Percentiles rank a stretch among this genome's conserved stretches.
Conservation (phyloP, 2,888 invertebrate genomes). For the Nymphalis c-album region DNA sequence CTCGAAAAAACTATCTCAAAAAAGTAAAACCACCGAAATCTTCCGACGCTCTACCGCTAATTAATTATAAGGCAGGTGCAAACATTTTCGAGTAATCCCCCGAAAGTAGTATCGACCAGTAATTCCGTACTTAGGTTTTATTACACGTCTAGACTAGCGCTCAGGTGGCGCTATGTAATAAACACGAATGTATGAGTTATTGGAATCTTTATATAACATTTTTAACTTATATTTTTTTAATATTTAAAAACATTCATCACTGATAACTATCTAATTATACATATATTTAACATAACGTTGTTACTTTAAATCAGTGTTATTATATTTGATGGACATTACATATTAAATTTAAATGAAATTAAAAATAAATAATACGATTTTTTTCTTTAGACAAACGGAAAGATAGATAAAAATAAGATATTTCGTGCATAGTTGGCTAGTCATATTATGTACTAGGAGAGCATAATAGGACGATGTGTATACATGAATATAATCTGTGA, state of each 20-base stretch:
- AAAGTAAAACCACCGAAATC: conserved; percentile 4
- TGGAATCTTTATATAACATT: conserved; percentile 10
- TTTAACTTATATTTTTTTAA: neutral
- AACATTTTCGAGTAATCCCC: conserved; percentile 12
- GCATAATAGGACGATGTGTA: too few relatives aligned
- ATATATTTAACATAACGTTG: too few relatives aligned
- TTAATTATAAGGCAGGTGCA: conserved; percentile 22
- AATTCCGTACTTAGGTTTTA: conserved; percentile 35
- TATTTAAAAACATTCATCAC: neutral
- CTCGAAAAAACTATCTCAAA: neutral
- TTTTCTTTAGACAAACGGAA: too few relatives aligned
- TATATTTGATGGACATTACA: neutral
- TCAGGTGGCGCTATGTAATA: conserved; percentile 49
- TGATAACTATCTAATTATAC: too few relatives aligned
- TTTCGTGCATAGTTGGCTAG: too few relatives aligned
- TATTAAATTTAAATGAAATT: neutral
- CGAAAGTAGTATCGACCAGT: conserved; percentile 30
- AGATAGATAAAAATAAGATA: too few relatives aligned
- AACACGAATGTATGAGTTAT: conserved; percentile 31
- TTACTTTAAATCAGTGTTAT: too few relatives aligned
- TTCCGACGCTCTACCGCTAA: conserved; percentile 10
- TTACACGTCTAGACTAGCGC: conserved; percentile 45
- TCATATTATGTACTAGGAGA: too few relatives aligned
- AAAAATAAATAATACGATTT: neutral
- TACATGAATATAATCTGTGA: too few relatives aligned